A percentile compares a stretch with the other conserved stretches of the same genome.
These are phyloP conservation scores for Oryctolagus cuniculus DNA, from an alignment of 2,113 vertebrate species.

Conservation along the genomic window DNA sequence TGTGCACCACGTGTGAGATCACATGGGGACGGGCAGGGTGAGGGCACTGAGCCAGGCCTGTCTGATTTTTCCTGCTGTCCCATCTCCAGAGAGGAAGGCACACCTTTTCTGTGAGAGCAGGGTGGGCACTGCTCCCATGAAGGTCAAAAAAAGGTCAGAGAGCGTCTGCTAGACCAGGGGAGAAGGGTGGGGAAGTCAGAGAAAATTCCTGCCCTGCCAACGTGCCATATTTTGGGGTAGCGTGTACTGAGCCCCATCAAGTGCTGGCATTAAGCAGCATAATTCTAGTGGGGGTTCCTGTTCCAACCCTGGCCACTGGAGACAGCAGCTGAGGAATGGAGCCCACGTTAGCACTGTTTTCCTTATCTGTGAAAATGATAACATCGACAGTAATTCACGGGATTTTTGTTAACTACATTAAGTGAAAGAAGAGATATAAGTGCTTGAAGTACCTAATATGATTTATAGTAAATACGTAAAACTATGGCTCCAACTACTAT, in stretches of 20 bases:
- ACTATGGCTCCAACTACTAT: background rate
- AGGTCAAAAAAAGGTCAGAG: background rate
- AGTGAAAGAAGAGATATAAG: background rate
- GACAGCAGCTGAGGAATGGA: background rate
- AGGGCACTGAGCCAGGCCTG: background rate
- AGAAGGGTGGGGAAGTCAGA: background rate
- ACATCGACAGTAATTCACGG: background rate
- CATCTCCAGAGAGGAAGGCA: background rate
- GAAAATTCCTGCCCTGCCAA: background rate
- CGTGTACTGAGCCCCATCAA: background rate
- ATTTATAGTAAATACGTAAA: background rate
- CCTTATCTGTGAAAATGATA: background rate
- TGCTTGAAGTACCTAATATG: background rate
- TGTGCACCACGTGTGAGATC: too few relatives aligned
- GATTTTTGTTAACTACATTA: background rate
- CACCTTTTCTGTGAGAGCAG: background rate
- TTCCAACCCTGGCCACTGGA: background rate
- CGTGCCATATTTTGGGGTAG: background rate
- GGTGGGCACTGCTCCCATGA: too few relatives aligned
- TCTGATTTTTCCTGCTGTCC: background rate
- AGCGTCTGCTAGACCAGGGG: background rate
- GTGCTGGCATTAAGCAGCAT: background rate
- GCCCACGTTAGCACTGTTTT: background rate
- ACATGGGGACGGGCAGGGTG: too few relatives aligned
- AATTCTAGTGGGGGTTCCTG: rapidly evolving